Conservation (phyloP, 2,888 invertebrate species). For the Steromphala cineraria region DNA sequence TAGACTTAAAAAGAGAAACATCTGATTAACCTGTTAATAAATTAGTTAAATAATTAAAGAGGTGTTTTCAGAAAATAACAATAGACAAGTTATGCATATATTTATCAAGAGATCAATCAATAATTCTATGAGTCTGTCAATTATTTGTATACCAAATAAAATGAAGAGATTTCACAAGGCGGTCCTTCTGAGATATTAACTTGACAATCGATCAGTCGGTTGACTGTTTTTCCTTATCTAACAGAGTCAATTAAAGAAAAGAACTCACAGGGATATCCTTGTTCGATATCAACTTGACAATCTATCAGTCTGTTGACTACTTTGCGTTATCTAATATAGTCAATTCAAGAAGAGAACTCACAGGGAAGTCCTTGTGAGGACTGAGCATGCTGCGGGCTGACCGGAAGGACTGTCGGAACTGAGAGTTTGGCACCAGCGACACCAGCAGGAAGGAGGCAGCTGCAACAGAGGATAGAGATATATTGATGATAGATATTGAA, state of each 20-base stretch:
- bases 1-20: too few relatives aligned
- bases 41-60: too few relatives aligned
- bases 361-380: constrained; percentile 77
- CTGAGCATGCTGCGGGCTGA: constrained; percentile 78
- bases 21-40: too few relatives aligned
- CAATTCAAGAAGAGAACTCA: constrained; percentile 43
- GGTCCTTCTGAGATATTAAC: too few relatives aligned
- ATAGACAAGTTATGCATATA: too few relatives aligned
- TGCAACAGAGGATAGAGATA: constrained; percentile 65
- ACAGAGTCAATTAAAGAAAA: background rate
- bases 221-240: too few relatives aligned
- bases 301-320: background rate
- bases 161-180: too few relatives aligned
- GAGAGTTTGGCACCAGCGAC: constrained; percentile 91
- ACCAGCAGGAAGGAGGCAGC: constrained; percentile 93
- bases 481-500: background rate
- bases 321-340: background rate
- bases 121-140: too few relatives aligned
- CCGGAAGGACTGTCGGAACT: constrained; percentile 91
- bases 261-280: background rate
- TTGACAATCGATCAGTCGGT: too few relatives aligned
- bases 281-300: background rate
- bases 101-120: too few relatives aligned
- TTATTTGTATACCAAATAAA: too few relatives aligned
- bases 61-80: too few relatives aligned